Evolutionary conservation across 2,113 vertebrate genomes (phyloP).

Genomic region (Hydrolagus affinis): DNA sequence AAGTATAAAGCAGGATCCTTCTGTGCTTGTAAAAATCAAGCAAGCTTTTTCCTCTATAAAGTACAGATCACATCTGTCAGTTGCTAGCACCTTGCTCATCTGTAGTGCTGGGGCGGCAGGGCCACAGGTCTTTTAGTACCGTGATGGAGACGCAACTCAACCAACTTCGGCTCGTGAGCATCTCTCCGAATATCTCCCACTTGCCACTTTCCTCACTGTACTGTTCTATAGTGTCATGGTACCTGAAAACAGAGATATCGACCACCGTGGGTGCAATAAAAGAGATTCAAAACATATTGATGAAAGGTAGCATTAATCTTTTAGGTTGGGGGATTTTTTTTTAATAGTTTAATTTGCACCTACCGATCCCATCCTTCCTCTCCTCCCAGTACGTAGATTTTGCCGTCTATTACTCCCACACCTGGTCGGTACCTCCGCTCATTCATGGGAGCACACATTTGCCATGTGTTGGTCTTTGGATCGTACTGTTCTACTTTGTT

Average conservation of each 20-base stretch:
- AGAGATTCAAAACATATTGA: background rate
- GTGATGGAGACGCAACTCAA: constrained; percentile 64
- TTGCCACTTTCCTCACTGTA: constrained; percentile 57
- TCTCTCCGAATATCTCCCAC: constrained; percentile 66
- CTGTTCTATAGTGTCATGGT: constrained; percentile 66
- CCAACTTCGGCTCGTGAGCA: constrained; percentile 68
- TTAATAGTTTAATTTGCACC: background rate
- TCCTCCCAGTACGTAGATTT: constrained; percentile 65
- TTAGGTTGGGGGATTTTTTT: background rate
- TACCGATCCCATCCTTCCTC: constrained; percentile 67
- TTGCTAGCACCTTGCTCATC: constrained; percentile 15
- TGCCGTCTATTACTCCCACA: constrained; percentile 61
- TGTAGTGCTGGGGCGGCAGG: constrained; percentile 36
- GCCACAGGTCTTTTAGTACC: constrained; percentile 53
- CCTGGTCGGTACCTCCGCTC: constrained; percentile 64
- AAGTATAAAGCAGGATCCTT: too few relatives aligned
- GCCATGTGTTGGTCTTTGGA: constrained; percentile 64
- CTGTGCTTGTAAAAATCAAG: too few relatives aligned
- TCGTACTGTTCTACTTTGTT: constrained; percentile 68
- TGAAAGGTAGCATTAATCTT: background rate
- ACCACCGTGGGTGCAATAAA: background rate
- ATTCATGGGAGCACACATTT: constrained; percentile 68
- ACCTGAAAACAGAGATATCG: constrained; percentile 44
- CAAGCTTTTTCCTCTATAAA: too few relatives aligned
- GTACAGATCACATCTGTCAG: too few relatives aligned